Evolutionary conservation across 2,888 invertebrate species (phyloP).

Genomic region (Tubulanus polymorphus): DNA sequence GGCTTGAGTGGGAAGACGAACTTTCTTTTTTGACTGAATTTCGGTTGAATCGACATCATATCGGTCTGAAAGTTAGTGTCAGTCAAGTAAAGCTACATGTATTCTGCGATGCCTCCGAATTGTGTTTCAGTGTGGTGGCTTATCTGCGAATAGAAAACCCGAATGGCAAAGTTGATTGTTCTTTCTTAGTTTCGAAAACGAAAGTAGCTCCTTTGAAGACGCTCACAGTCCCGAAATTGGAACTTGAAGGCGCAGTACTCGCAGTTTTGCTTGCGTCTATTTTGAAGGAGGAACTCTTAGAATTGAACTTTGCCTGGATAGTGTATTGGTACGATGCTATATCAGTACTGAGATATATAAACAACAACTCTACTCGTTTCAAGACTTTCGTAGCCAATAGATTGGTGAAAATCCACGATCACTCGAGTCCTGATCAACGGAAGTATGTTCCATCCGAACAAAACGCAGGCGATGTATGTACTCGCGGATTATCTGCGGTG

Average conservation of each 20-base stretch:
- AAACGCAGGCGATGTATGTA: neutral
- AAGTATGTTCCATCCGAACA: neutral
- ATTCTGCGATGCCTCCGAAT: slow-evolving; percentile 6
- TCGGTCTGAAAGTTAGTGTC: neutral
- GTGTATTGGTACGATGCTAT: neutral
- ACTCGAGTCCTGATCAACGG: neutral
- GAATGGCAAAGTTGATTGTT: slow-evolving; percentile 1
- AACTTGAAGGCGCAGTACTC: slow-evolving; percentile 3
- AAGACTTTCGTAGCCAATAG: slow-evolving; percentile 6
- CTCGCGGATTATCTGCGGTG: neutral
- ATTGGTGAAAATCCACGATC: neutral
- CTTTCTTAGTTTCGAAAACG: slow-evolving; percentile 1
- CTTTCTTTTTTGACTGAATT: neutral
- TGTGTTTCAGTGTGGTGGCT: neutral
- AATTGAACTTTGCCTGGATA: neutral
- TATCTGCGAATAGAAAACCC: neutral
- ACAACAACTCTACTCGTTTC: neutral
- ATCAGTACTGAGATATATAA: neutral
- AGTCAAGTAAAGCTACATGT: neutral
- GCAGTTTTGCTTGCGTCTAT: neutral
- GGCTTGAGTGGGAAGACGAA: neutral
- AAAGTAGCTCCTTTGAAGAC: neutral
- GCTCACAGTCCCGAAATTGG: slow-evolving; percentile 1
- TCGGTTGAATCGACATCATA: neutral
- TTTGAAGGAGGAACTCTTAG: neutral